Evolutionary conservation across 2,888 invertebrate genomes (phyloP).

Genomic region (Smittia aterrima): DNA sequence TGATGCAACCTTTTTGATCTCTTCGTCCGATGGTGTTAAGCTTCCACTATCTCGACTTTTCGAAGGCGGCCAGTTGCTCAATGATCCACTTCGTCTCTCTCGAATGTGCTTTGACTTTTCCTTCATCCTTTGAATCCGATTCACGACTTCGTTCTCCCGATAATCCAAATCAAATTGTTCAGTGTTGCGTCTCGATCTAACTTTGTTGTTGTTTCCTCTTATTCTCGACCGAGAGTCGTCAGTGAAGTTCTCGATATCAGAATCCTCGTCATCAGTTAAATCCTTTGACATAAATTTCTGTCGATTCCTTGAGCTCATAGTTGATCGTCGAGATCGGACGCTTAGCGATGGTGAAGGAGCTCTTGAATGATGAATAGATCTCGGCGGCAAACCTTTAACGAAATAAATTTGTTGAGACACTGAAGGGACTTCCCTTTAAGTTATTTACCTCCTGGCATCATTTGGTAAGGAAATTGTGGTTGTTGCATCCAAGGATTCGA

Average conservation of each 20-base stretch:
- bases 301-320: slow-evolving; percentile 58
- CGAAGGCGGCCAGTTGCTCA: slow-evolving; percentile 27
- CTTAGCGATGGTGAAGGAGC: slow-evolving; percentile 69
- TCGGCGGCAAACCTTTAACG: slow-evolving; percentile 44
- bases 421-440: not conserved
- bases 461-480: slow-evolving; percentile 50
- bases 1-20: slow-evolving; percentile 12
- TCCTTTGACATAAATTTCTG: slow-evolving; percentile 55
- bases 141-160: slow-evolving; percentile 42
- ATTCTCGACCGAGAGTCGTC: slow-evolving; percentile 46
- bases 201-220: not conserved
- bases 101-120: slow-evolving; percentile 38
- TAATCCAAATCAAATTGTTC: slow-evolving; percentile 31
- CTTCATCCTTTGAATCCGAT: slow-evolving; percentile 35
- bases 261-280: slow-evolving; percentile 62
- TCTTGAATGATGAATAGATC: slow-evolving; percentile 57
- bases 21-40: slow-evolving; percentile 42
- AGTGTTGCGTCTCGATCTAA: not conserved
- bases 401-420: not conserved
- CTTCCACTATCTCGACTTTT: slow-evolving; percentile 30
- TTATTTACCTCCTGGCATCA: slow-evolving; percentile 53
- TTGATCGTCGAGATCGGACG: slow-evolving; percentile 67
- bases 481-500: slow-evolving; percentile 45
- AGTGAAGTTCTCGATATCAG: slow-evolving; percentile 57
- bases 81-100: slow-evolving; percentile 34